phyloP scores from a whole-genome alignment of 1,140 invertebrate species.

The Tetraneura akinire region DNA sequence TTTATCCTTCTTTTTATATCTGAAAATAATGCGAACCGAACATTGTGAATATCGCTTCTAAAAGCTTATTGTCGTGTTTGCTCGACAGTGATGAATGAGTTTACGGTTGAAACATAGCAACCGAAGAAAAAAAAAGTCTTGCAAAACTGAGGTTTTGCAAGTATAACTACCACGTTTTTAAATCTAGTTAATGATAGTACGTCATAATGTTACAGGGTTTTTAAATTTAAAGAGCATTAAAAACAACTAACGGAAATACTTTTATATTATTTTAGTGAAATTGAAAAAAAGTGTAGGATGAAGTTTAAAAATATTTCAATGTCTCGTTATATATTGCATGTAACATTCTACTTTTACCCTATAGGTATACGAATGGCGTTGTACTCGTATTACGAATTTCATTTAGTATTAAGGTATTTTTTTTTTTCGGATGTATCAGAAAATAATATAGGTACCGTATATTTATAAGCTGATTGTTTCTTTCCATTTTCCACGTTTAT shows the following conservation, averaged over 20 bases:
- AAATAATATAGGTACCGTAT: no score
- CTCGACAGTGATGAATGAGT: constrained; percentile 45
- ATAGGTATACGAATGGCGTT: no score
- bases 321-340: no score
- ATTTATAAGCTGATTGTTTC: no score
- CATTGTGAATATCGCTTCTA: constrained; percentile 41
- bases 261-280: not conserved
- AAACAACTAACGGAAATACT: not conserved
- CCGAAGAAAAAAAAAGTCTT: constrained; percentile 6
- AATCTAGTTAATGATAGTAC: constrained; percentile 35
- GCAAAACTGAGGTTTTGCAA: constrained; percentile 16
- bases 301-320: no score
- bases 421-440: no score
- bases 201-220: not conserved
- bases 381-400: no score
- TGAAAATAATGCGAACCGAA: constrained; percentile 43
- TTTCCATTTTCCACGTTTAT: no score
- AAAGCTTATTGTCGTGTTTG: constrained; percentile 41
- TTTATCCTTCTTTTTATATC: constrained; percentile 34
- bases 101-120: not conserved
- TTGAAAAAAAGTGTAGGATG: no score
- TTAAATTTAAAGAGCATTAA: not conserved
- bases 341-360: no score
- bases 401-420: no score
- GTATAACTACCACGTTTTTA: constrained; percentile 9